Conservation (phyloP, 23 tunicate species). For the Phallusia fumigata region DNA sequence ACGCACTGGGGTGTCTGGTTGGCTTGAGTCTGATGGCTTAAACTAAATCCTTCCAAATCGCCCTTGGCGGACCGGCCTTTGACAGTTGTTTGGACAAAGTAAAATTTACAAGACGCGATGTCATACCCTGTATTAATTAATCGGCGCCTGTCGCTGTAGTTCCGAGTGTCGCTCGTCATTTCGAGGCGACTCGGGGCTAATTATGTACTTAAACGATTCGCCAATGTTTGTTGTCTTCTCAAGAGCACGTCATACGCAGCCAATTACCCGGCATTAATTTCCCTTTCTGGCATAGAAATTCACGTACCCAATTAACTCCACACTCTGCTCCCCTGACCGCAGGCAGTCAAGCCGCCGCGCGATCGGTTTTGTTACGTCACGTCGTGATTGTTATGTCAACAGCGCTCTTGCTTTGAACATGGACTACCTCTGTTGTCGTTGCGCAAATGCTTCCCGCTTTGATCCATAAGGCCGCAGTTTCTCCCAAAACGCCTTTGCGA, state of each 20-base stretch:
- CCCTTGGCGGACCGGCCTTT: no score
- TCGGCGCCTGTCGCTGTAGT: no score
- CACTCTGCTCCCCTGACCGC: neutral
- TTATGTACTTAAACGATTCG: neutral
- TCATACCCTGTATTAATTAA: no score
- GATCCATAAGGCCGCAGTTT: neutral
- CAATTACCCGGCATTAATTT: neutral
- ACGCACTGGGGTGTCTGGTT: no score
- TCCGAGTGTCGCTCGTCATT: conserved; percentile 4
- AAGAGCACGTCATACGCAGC: neutral
- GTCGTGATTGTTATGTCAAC: neutral
- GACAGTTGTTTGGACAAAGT: no score
- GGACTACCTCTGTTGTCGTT: conserved; percentile 6
- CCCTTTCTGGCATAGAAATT: neutral
- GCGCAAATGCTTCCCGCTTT: neutral
- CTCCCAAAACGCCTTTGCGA: neutral
- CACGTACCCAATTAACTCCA: neutral
- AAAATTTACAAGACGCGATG: no score
- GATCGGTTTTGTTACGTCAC: conserved; percentile 13
- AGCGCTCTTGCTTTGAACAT: neutral
- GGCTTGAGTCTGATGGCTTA: no score
- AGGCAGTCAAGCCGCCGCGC: neutral
- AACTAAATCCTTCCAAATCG: no score
- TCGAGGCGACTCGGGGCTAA: neutral
- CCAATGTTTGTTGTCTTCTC: neutral